A percentile compares a stretch with the other conserved stretches of the same genome.
These are phyloP conservation scores for Pharmacophagus antenor DNA, from an alignment of 2,888 invertebrate genomes.

Conservation along the genomic window DNA sequence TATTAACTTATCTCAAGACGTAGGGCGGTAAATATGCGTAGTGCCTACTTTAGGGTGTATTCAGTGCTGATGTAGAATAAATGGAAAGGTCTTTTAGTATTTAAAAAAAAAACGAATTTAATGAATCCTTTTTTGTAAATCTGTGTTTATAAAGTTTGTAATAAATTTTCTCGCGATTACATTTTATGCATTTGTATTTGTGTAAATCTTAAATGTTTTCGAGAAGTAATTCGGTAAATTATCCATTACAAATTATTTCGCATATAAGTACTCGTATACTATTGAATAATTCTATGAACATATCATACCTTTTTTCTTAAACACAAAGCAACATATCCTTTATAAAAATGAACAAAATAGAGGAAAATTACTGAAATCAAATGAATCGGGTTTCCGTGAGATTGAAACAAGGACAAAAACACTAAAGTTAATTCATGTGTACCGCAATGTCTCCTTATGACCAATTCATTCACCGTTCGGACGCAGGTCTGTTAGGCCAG, in stretches of 20 bases:
- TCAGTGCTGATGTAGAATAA: conserved; percentile 42
- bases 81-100: conserved; percentile 38
- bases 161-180: no score
- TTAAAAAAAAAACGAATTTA: not conserved
- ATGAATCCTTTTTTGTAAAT: not conserved
- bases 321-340: not conserved
- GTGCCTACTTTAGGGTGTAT: conserved; percentile 46
- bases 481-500: conserved; percentile 19
- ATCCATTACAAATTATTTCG: not conserved
- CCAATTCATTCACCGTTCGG: conserved; percentile 20
- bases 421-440: conserved; percentile 17
- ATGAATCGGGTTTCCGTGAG: not conserved
- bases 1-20: conserved; percentile 67
- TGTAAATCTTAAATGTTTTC: not conserved
- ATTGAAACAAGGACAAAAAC: conserved; percentile 18
- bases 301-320: not conserved
- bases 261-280: not conserved
- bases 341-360: conserved; percentile 9
- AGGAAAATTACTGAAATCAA: not conserved
- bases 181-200: not conserved
- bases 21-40: conserved; percentile 48
- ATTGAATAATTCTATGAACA: not conserved
- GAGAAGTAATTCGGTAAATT: not conserved
- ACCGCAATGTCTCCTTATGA: conserved; percentile 16
- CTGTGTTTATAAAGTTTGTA: not conserved